Evolutionary conservation across 2,888 invertebrate species (phyloP), one percentile per base, ranked within the genome.

Genomic region (Limnephilus lunatus): DNA sequence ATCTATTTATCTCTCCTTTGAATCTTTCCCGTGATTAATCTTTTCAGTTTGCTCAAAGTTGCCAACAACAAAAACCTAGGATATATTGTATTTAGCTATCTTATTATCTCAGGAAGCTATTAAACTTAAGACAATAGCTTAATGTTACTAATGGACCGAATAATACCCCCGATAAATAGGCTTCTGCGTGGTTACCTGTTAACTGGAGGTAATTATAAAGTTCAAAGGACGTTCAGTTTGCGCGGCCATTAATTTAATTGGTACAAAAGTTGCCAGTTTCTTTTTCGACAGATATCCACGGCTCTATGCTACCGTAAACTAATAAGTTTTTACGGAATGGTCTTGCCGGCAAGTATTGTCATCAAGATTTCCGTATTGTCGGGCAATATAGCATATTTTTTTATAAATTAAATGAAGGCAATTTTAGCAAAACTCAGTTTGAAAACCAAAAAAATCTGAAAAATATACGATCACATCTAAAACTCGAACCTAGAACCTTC

Each of bases 91-190:
- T 68, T 68, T 68, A 25, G n/a, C 68, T 9, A 68, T 25, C 7
- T 68, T 68, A 68, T 68, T 68, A 68, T 68, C 68, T 68, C 25
- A n/a, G 25, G 25, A 25, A 68, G 68, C 68, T 68, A 68, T 68
- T 68, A 68, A 25, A 68, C 68, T 68, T 9, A 25, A 68, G 68
- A 68, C 25, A 68, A 68, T 68, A n/a, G 68, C 25, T 68, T 68
- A 39, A 85, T 85, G 39, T 85, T 39, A 32, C 85, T 39, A 85
- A 85, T 39, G 85, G 85, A 5, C 32, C 39, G 25, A 32, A 25
- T 85, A 35, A 39, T 85, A 85, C 85, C 31, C 85, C 85, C 39
- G 35, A 31, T 39, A 85, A 85, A 39, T 35, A 85, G 35, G 85
- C 32, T 11, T 39, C 32, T 39, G 32, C n/a, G 7, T 85, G 25